Percentiles rank a stretch among this genome's conserved stretches.
Conservation (phyloP, 2,797 vertebrate genomes). For the Malurus splendens region DNA sequence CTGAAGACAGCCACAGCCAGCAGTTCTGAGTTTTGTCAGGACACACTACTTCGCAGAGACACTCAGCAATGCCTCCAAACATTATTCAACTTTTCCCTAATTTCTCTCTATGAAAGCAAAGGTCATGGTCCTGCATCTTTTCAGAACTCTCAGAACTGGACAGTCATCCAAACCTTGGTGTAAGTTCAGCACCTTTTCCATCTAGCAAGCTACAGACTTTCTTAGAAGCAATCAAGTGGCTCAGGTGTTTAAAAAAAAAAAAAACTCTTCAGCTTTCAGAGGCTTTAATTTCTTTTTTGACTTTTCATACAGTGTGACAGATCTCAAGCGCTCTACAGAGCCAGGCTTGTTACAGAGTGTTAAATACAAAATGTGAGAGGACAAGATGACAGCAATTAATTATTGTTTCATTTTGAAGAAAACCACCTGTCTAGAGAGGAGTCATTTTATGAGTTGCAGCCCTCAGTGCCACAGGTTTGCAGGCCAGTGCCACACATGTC, state of each 20-base stretch:
- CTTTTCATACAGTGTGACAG: not conserved
- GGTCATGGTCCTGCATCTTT: not conserved
- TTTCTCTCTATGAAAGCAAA: not conserved
- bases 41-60: not conserved
- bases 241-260: not conserved
- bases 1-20: not conserved
- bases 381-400: not conserved
- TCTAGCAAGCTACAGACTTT: not conserved
- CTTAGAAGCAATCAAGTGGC: not conserved
- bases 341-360: rapidly evolving
- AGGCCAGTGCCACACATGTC: not conserved
- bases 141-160: not conserved
- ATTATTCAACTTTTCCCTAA: not conserved
- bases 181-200: not conserved
- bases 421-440: rapidly evolving
- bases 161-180: not conserved
- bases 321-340: not conserved
- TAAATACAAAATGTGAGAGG: not conserved
- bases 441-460: not conserved
- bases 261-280: not conserved
- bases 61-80: not conserved
- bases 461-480: not conserved
- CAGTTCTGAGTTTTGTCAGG: not conserved
- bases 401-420: not conserved
- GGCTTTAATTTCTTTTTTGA: not conserved